Conservation (phyloP, 2,888 invertebrate genomes). For the Athripsodes cinereus region DNA sequence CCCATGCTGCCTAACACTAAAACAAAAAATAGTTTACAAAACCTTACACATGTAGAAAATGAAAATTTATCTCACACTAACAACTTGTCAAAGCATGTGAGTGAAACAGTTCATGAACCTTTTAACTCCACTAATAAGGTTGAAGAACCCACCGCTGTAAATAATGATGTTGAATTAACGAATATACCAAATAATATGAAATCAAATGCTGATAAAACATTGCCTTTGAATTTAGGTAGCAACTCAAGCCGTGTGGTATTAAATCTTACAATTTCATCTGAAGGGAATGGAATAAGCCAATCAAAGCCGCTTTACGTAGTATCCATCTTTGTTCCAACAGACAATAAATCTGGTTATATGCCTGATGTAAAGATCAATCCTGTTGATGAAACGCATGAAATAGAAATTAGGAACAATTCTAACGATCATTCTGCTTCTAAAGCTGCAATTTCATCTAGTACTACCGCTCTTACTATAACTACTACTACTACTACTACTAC, state of each 20-base stretch:
- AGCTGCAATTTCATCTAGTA: constrained; percentile 31
- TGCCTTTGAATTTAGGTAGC: constrained; percentile 31
- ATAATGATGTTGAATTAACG: constrained; percentile 30
- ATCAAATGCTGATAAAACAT: constrained; percentile 8
- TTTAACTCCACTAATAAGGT: neutral
- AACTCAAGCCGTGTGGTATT: constrained; percentile 63
- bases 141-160: constrained; percentile 17
- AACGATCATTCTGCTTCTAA: constrained; percentile 32
- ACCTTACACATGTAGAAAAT: too few relatives aligned
- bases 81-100: neutral
- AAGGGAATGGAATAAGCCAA: constrained; percentile 43
- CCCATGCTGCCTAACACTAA: too few relatives aligned
- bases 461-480: constrained; percentile 37
- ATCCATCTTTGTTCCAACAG: constrained; percentile 72
- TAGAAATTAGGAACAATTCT: constrained; percentile 15
- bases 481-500: constrained; percentile 31
- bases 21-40: too few relatives aligned
- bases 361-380: constrained; percentile 54
- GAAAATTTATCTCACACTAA: constrained; percentile 7
- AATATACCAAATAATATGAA: constrained; percentile 9
- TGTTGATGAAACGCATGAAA: constrained; percentile 32
- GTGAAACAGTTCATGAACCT: neutral
- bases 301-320: constrained; percentile 69
- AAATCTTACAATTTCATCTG: constrained; percentile 76
- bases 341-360: constrained; percentile 46